These are phyloP conservation scores for Malurus melanocephalus DNA, from an alignment of 2,113 vertebrate genomes.

Conservation along the genomic window DNA sequence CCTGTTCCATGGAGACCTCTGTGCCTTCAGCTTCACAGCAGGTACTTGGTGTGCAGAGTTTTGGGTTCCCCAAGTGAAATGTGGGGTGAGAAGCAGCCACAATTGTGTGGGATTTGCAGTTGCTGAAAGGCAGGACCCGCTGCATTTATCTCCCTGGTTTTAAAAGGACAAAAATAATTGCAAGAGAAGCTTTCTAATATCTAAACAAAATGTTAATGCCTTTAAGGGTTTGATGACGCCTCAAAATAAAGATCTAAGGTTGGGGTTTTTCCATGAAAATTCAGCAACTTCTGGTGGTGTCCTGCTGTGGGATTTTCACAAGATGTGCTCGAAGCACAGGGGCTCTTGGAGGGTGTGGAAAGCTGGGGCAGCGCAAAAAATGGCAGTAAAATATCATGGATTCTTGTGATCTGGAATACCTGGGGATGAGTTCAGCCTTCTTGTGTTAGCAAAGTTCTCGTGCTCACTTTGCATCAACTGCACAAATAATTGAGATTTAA, in stretches of 20 bases:
- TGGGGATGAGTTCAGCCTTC: not conserved
- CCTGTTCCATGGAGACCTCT: not conserved
- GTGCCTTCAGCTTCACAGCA: conserved; percentile 8
- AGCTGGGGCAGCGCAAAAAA: not conserved
- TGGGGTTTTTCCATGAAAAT: not conserved
- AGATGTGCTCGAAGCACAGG: not conserved
- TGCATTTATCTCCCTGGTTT: not conserved
- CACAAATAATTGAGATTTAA: not conserved
- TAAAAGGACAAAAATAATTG: not conserved
- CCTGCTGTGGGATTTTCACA: not conserved
- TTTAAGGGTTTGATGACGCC: not conserved
- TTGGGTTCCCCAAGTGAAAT: not conserved
- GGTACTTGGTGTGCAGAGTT: not conserved
- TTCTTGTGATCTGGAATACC: not conserved
- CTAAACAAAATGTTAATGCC: not conserved
- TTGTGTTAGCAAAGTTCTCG: not conserved
- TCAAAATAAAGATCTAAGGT: not conserved
- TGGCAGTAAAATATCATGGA: not conserved
- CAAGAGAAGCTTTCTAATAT: not conserved
- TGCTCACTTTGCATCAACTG: not conserved
- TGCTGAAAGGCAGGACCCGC: not conserved
- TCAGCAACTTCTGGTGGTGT: too few species aligned
- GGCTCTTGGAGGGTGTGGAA: not conserved
- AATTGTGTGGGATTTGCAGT: not conserved
- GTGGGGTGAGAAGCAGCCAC: not conserved